phyloP scores from a whole-genome alignment of 2,113 vertebrate genomes.

The Mastomys natalensis region DNA sequence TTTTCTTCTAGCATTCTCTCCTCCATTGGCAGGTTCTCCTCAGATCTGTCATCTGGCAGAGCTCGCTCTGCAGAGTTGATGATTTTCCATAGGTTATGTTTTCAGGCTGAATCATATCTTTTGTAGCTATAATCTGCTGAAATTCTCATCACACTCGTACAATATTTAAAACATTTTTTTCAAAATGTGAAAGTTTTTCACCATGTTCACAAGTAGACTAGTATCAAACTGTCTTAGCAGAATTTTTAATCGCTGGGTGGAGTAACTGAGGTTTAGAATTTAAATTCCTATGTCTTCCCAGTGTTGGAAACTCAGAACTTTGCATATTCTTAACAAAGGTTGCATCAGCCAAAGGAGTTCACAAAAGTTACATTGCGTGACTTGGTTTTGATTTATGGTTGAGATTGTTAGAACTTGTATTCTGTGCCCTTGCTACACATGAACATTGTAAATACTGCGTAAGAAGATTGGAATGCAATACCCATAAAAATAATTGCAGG shows the following conservation, averaged over 20 bases:
- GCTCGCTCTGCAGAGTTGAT: slow-evolving; percentile 84
- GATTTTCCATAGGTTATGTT: slow-evolving; percentile 88
- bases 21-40: slow-evolving; percentile 83
- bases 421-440: slow-evolving; percentile 91
- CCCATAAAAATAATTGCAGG: slow-evolving; percentile 96
- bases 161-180: slow-evolving; percentile 78
- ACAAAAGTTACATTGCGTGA: slow-evolving; percentile 88
- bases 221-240: background rate
- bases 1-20: slow-evolving; percentile 79
- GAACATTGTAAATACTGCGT: slow-evolving; percentile 93
- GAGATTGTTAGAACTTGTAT: slow-evolving; percentile 92
- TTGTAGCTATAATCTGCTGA: slow-evolving; percentile 82
- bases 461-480: slow-evolving; percentile 95
- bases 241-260: slow-evolving; percentile 49
- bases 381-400: slow-evolving; percentile 89
- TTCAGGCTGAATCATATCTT: slow-evolving; percentile 86
- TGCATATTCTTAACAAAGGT: slow-evolving; percentile 68
- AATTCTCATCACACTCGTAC: slow-evolving; percentile 79
- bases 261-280: slow-evolving; percentile 62
- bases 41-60: slow-evolving; percentile 86
- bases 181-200: slow-evolving; percentile 34
- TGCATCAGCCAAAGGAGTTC: slow-evolving; percentile 76
- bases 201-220: slow-evolving; percentile 62
- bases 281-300: slow-evolving; percentile 47
- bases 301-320: slow-evolving; percentile 59